phyloP scores from a whole-genome alignment of 2,888 invertebrate species.

The Tetanocera ferruginea region DNA sequence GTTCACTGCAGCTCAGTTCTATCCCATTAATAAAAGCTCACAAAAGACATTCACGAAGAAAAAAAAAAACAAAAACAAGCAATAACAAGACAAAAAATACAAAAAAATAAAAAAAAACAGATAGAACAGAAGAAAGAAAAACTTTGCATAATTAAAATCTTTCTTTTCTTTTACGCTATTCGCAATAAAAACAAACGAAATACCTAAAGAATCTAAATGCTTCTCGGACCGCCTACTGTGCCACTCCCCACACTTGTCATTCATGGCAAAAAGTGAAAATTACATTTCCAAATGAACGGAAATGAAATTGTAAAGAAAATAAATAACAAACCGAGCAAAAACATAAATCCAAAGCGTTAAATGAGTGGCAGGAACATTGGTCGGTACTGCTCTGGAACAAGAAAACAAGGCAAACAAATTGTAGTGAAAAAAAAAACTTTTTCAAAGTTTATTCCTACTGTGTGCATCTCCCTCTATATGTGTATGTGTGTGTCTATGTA shows the following conservation, averaged over 20 bases:
- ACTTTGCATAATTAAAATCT: constrained; percentile 31
- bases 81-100: background rate
- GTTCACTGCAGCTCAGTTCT: background rate
- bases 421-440: constrained; percentile 30
- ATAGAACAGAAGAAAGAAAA: constrained; percentile 3
- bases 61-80: background rate
- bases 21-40: constrained; percentile 27
- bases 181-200: constrained; percentile 24
- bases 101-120: background rate
- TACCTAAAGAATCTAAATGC: constrained; percentile 6
- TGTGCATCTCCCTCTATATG: background rate
- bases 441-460: background rate
- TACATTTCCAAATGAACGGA: constrained; percentile 22
- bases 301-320: constrained; percentile 8
- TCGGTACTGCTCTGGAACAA: background rate
- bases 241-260: constrained; percentile 24
- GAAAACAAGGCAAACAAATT: too few relatives aligned
- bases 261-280: constrained; percentile 22
- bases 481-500: background rate
- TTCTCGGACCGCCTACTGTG: background rate
- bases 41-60: constrained; percentile 4
- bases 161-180: constrained; percentile 6
- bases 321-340: constrained; percentile 2
- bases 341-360: constrained; percentile 34
- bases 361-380: constrained; percentile 18